phyloP scores from a whole-genome alignment of 64 coral and sea anemone species.

The Hydrozoanthus tunicans region DNA sequence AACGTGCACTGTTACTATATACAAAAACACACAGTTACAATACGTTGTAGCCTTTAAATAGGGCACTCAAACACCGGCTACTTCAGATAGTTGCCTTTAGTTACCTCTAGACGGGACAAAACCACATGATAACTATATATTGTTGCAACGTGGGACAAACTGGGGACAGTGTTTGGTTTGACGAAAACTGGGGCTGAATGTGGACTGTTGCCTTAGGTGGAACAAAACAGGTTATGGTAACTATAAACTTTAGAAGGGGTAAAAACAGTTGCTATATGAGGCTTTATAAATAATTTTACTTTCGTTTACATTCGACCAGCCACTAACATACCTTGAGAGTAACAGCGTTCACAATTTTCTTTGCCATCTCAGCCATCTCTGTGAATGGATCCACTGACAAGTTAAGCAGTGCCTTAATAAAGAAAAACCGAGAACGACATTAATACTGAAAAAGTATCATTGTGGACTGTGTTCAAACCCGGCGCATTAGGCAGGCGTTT shows the following conservation, averaged over 20 bases:
- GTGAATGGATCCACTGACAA: slow-evolving; percentile 87
- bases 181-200: slow-evolving; percentile 26
- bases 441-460: not conserved
- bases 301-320: not conserved
- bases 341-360: slow-evolving; percentile 86
- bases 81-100: too few species aligned
- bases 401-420: slow-evolving; percentile 79
- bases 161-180: too few species aligned
- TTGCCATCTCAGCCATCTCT: slow-evolving; percentile 77
- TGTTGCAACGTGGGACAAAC: too few species aligned
- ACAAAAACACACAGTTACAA: not conserved
- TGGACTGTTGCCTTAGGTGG: slow-evolving; percentile 65
- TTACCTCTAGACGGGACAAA: too few species aligned
- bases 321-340: slow-evolving; percentile 81
- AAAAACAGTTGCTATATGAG: too few species aligned
- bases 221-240: not conserved
- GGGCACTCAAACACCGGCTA: too few species aligned
- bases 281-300: too few species aligned
- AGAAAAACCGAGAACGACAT: not conserved
- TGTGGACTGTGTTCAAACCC: too few species aligned
- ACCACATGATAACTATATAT: too few species aligned
- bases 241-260: not conserved
- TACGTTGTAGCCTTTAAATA: too few species aligned
- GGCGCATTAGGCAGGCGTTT: too few species aligned
- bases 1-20: too few species aligned